Evolutionary conservation across 2,797 vertebrate species (phyloP).

Genomic region (Spinibarbus caldwelli): DNA sequence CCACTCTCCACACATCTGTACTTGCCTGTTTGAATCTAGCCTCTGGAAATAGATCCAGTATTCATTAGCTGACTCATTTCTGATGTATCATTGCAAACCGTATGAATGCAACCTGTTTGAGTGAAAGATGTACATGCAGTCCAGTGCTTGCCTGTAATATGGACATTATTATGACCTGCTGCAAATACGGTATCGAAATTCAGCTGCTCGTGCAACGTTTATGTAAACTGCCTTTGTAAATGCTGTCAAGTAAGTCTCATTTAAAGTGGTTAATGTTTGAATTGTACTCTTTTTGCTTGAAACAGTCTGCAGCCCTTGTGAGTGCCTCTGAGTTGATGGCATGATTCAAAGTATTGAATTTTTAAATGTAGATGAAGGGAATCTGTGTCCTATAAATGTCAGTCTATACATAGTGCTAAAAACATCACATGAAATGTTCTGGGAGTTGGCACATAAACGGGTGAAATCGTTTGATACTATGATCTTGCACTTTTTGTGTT

Average conservation of each 20-base stretch:
- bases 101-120: neutral
- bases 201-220: constrained; percentile 11
- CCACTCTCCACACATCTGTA: neutral
- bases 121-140: constrained; percentile 4
- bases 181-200: constrained; percentile 1
- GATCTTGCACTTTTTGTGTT: constrained; percentile 56
- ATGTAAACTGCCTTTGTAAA: constrained; percentile 28
- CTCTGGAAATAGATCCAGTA: constrained; percentile 11
- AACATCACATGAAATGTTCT: neutral
- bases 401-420: constrained; percentile 4
- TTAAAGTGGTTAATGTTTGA: constrained; percentile 6
- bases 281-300: neutral
- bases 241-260: constrained; percentile 20
- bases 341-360: constrained; percentile 19
- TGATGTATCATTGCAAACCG: neutral
- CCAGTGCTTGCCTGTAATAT: constrained; percentile 17
- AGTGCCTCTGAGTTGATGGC: constrained; percentile 11
- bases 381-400: neutral
- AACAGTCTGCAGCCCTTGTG: constrained; percentile 11
- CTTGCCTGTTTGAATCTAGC: constrained; percentile 7
- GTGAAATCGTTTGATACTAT: constrained; percentile 10
- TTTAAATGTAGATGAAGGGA: constrained; percentile 24
- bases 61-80: neutral
- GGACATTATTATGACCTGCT: constrained; percentile 11
- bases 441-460: neutral